Conservation (phyloP, 2,113 vertebrate genomes). For the Numida meleagris region DNA sequence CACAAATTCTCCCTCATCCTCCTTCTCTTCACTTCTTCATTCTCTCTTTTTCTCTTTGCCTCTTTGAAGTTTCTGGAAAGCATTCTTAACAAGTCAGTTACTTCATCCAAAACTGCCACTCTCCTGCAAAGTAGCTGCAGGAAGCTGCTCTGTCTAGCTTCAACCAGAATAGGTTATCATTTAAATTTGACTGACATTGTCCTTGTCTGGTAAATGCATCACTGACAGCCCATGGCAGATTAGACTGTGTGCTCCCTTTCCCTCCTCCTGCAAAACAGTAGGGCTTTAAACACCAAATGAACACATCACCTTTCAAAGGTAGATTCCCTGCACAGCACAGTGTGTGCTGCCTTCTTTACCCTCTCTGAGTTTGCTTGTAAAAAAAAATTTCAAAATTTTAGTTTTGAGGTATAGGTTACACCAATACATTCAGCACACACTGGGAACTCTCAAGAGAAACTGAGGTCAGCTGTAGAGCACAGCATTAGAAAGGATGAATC, state of each 20-base stretch:
- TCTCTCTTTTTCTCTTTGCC: neutral
- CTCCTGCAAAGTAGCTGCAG: neutral
- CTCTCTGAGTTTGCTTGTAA: neutral
- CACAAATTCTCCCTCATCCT: neutral
- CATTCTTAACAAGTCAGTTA: neutral
- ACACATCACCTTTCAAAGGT: neutral
- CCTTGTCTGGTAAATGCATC: neutral
- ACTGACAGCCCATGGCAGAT: neutral
- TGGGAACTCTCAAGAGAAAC: conserved; percentile 30
- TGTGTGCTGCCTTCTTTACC: neutral
- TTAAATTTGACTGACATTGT: neutral
- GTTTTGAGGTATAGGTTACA: conserved; percentile 7
- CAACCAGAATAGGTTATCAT: neutral
- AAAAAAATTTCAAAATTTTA: conserved; percentile 2
- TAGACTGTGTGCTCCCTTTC: neutral
- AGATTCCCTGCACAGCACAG: neutral
- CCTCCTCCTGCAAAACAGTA: neutral
- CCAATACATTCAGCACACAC: conserved; percentile 47
- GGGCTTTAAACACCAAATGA: neutral
- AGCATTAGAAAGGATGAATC: conserved; percentile 48
- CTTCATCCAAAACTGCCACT: neutral
- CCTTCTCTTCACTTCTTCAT: neutral
- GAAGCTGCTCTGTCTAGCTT: neutral
- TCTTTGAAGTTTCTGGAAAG: neutral
- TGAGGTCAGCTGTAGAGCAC: conserved; percentile 48